A percentile compares a stretch with the other conserved stretches of the same genome.
Conservation (phyloP, 92 coral and sea anemone species). For the Phenganax stokvisi region DNA sequence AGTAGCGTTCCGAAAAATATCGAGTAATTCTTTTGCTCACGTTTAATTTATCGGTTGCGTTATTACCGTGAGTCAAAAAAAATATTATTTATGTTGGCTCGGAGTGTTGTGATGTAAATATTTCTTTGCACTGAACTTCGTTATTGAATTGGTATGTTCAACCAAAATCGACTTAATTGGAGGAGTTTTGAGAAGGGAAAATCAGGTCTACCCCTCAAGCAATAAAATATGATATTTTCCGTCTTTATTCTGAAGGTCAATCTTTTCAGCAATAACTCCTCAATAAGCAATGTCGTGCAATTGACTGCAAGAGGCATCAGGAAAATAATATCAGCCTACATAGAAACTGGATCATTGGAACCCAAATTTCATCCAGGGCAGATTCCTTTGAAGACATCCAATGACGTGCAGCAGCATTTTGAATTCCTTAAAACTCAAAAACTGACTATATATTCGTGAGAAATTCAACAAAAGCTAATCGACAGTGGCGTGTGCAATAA, state of each 20-base stretch:
- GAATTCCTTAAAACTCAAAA: constrained; percentile 3
- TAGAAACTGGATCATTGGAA: not conserved
- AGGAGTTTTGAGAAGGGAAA: not conserved
- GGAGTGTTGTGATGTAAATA: no score
- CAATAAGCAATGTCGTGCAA: not conserved
- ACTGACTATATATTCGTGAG: not conserved
- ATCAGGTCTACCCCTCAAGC: not conserved
- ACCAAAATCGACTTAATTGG: not conserved
- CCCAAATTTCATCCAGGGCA: not conserved
- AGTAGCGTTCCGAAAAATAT: no score
- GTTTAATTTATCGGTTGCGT: no score
- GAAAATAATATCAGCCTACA: not conserved
- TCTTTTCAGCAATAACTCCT: not conserved
- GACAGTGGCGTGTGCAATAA: not conserved
- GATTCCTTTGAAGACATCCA: not conserved
- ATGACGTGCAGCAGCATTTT: not conserved
- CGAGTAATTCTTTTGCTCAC: no score
- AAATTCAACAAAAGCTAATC: not conserved
- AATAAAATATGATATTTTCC: not conserved
- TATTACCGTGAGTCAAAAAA: no score
- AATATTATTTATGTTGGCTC: no score
- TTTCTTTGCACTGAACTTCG: no score
- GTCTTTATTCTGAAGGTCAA: not conserved
- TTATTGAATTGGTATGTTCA: not conserved
- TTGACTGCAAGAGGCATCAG: not conserved